Evolutionary conservation across 2,888 invertebrate genomes (phyloP).

Genomic region (Stramonita haemastoma): DNA sequence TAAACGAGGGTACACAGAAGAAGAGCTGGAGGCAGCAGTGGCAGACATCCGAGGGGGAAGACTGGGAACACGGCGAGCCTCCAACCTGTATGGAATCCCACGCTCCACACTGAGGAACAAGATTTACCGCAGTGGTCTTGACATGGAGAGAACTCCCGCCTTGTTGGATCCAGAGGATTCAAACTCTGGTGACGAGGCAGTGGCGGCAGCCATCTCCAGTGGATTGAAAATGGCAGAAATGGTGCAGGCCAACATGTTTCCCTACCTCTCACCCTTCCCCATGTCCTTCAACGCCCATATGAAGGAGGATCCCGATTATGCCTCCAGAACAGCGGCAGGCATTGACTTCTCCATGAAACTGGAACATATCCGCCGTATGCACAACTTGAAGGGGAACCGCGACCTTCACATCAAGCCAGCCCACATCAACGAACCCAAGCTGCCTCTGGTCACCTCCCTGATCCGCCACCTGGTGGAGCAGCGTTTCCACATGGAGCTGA

Average conservation of each 20-base stretch:
- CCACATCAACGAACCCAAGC: constrained; percentile 64
- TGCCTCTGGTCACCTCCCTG: constrained; percentile 75
- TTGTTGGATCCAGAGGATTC: constrained; percentile 47
- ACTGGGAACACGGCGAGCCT: constrained; percentile 93
- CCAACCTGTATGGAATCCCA: constrained; percentile 97
- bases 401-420: constrained; percentile 63
- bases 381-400: constrained; percentile 66
- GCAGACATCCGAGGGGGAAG: constrained; percentile 95
- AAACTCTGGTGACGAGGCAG: constrained; percentile 45
- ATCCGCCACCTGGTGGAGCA: constrained; percentile 76
- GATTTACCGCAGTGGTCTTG: constrained; percentile 80
- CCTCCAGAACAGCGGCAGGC: constrained; percentile 37
- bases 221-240: constrained; percentile 56
- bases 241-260: constrained; percentile 48
- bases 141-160: constrained; percentile 47
- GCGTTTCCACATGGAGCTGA: constrained; percentile 72
- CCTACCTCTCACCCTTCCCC: constrained; percentile 50
- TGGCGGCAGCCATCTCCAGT: not conserved
- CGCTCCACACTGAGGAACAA: constrained; percentile 97
- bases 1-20: constrained; percentile 89
- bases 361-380: constrained; percentile 71
- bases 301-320: constrained; percentile 46
- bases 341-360: constrained; percentile 55
- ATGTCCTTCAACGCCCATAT: constrained; percentile 46
- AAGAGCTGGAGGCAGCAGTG: constrained; percentile 95